Conservation (phyloP, 2,113 vertebrate species). For the Gobio gobio region DNA sequence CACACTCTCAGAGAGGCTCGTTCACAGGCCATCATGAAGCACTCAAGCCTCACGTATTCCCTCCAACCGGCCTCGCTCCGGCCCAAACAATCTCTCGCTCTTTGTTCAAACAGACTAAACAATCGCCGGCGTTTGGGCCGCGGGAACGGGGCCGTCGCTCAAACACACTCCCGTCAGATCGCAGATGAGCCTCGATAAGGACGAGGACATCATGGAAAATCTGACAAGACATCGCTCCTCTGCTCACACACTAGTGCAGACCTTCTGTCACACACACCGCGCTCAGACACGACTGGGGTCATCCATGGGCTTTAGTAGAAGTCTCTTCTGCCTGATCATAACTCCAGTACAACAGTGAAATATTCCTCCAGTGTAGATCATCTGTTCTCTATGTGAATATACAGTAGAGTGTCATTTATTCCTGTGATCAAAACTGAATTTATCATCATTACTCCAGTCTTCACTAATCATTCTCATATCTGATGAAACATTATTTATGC, state of each 20-base stretch:
- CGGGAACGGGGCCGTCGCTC: background rate
- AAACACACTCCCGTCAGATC: background rate
- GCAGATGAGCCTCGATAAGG: background rate
- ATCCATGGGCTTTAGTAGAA: background rate
- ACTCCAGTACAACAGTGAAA: too few species aligned
- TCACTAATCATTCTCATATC: too few species aligned
- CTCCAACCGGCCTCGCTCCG: background rate
- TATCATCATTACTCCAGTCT: too few species aligned
- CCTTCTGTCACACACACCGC: background rate
- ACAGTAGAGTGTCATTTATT: too few species aligned
- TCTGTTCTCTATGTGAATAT: too few species aligned
- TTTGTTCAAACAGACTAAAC: background rate
- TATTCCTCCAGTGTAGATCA: too few species aligned
- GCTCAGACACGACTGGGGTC: background rate
- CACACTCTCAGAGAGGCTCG: constrained; percentile 38
- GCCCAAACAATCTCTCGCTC: background rate
- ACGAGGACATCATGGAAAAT: background rate
- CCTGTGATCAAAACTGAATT: too few species aligned
- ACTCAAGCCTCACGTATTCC: constrained; percentile 2
- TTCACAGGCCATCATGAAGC: constrained; percentile 28
- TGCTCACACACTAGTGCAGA: too few species aligned
- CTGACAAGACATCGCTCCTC: background rate
- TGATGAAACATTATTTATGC: too few species aligned
- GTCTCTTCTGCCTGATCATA: background rate
- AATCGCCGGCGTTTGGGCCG: background rate